These are phyloP conservation scores for Linnaemya tessellans DNA, from an alignment of 2,888 invertebrate genomes.

Conservation along the genomic window DNA sequence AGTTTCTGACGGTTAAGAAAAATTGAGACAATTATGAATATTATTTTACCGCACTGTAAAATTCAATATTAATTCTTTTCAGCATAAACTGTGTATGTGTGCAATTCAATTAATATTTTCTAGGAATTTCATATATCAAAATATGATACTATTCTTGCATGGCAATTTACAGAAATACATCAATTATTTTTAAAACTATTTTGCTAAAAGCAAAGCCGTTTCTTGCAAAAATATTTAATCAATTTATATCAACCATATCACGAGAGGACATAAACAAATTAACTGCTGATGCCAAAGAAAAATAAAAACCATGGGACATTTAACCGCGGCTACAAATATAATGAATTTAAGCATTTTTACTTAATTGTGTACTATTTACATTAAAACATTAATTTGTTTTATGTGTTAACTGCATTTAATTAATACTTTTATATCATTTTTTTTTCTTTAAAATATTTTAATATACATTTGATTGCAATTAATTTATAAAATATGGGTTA, in stretches of 20 bases:
- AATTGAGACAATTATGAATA: too few species aligned
- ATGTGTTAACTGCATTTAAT: constrained; percentile 58
- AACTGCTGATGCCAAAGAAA: neutral
- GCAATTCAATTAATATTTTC: too few species aligned
- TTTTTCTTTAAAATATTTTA: constrained; percentile 2
- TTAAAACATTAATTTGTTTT: constrained; percentile 46
- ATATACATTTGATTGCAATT: constrained; percentile 50
- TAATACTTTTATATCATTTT: constrained; percentile 26
- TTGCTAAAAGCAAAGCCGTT: too few species aligned
- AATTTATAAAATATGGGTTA: constrained; percentile 47
- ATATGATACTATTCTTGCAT: too few species aligned
- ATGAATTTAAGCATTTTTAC: neutral
- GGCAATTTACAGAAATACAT: too few species aligned
- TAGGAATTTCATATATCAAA: too few species aligned
- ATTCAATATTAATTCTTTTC: too few species aligned
- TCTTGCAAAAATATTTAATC: too few species aligned
- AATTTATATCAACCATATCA: neutral
- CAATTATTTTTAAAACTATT: neutral
- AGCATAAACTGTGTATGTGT: too few species aligned
- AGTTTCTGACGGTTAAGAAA: too few species aligned
- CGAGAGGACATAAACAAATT: neutral
- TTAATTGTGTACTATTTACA: neutral
- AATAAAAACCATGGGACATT: too few species aligned
- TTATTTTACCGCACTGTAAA: too few species aligned
- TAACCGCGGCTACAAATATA: neutral